These are phyloP conservation scores for Acleris sparsana DNA, from an alignment of 2,888 invertebrate genomes.

Conservation along the genomic window DNA sequence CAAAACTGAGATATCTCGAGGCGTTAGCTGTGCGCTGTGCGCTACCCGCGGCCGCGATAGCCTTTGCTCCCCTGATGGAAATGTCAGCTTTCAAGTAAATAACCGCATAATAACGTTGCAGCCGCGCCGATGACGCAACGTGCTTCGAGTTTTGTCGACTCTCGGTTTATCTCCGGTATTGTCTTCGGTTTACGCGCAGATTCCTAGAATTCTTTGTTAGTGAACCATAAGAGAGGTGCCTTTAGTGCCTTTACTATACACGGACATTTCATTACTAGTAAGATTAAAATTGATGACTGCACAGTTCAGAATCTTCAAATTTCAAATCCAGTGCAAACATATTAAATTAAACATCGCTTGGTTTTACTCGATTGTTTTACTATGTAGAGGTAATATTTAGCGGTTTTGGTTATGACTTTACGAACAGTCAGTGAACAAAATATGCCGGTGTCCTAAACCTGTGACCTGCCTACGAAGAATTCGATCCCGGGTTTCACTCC, in stretches of 20 bases:
- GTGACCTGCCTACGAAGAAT: too few species aligned
- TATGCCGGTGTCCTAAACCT: too few species aligned
- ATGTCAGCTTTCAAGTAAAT: constrained; percentile 59
- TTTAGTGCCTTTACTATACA: too few species aligned
- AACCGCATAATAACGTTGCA: constrained; percentile 51
- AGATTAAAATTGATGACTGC: too few species aligned
- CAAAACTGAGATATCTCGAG: constrained; percentile 65
- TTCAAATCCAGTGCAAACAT: background rate
- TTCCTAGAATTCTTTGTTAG: background rate
- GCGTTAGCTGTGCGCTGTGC: constrained; percentile 47
- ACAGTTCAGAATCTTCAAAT: background rate
- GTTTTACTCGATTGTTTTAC: too few species aligned
- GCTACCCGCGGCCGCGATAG: constrained; percentile 47
- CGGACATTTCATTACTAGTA: too few species aligned
- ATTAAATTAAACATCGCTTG: too few species aligned
- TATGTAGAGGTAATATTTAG: too few species aligned
- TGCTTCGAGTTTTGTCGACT: constrained; percentile 7
- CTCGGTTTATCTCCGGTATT: constrained; percentile 2
- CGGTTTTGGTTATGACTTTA: too few species aligned
- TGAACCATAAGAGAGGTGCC: background rate
- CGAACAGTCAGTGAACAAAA: too few species aligned
- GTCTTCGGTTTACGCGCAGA: background rate
- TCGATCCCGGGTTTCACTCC: too few species aligned
- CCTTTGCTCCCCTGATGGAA: constrained; percentile 63
- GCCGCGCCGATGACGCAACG: constrained; percentile 23